Evolutionary conservation across 2,888 invertebrate genomes (phyloP).

Genomic region (Tiliacea citrago): DNA sequence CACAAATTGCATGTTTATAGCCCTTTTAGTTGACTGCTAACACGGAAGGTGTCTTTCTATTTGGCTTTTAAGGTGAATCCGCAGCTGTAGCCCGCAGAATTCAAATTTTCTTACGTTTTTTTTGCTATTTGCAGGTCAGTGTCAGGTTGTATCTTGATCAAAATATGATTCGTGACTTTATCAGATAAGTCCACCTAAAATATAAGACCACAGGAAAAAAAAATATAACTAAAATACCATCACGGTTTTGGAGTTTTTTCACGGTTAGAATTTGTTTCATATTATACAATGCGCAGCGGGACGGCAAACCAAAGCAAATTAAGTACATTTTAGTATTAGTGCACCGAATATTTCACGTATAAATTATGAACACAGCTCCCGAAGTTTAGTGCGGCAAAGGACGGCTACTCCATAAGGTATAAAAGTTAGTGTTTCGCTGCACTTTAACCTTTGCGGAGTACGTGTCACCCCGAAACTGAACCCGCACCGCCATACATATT

Average conservation of each 20-base stretch:
- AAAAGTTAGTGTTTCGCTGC: slow-evolving; percentile 62
- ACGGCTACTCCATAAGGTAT: slow-evolving; percentile 62
- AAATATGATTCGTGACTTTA: no score
- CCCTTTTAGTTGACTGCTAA: slow-evolving; percentile 33
- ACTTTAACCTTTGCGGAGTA: slow-evolving; percentile 56
- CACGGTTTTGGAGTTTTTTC: background rate
- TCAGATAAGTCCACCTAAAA: background rate
- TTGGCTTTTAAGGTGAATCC: no score
- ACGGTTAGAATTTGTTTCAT: slow-evolving; percentile 13
- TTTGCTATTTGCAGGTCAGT: no score
- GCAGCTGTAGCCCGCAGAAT: no score
- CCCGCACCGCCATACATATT: slow-evolving; percentile 49
- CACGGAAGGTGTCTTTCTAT: no score
- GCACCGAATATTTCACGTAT: slow-evolving; percentile 51
- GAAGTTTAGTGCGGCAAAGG: slow-evolving; percentile 56
- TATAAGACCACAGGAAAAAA: background rate
- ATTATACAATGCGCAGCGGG: slow-evolving; percentile 19
- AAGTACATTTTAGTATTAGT: slow-evolving; percentile 53
- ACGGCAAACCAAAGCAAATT: slow-evolving; percentile 50
- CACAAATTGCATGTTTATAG: slow-evolving; percentile 58
- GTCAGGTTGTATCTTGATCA: no score
- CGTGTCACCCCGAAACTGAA: slow-evolving; percentile 48
- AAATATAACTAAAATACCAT: background rate
- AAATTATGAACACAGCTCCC: slow-evolving; percentile 56
- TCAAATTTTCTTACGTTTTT: no score